phyloP scores from a whole-genome alignment of 2,113 vertebrate species.

The Scortum barcoo region DNA sequence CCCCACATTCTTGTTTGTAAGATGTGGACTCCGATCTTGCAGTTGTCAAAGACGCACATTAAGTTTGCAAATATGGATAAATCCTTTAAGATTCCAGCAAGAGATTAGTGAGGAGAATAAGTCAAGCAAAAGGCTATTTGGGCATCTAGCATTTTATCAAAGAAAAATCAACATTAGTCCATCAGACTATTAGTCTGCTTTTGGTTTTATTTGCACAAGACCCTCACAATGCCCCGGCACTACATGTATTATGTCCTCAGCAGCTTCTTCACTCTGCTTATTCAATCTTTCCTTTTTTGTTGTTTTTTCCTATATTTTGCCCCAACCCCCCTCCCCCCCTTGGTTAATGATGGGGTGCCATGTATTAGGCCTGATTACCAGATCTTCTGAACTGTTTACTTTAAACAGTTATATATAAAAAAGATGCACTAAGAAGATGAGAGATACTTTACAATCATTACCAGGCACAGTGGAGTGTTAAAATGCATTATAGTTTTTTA shows the following conservation, averaged over 20 bases:
- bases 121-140: background rate
- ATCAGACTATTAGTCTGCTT: background rate
- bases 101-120: background rate
- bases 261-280: background rate
- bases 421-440: conserved; percentile 63
- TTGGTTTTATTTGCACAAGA: conserved; percentile 31
- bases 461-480: conserved; percentile 55
- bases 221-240: conserved; percentile 1
- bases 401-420: conserved; percentile 22
- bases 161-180: background rate
- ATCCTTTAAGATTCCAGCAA: background rate
- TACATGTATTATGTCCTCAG: background rate
- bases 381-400: conserved; percentile 52
- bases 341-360: conserved; percentile 34
- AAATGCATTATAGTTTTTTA: conserved; percentile 75
- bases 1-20: conserved; percentile 32
- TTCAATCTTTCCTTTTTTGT: conserved; percentile 5
- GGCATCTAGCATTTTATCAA: conserved; percentile 2
- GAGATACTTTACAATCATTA: conserved; percentile 58
- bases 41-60: conserved; percentile 28
- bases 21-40: conserved; percentile 27
- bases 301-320: conserved; percentile 30
- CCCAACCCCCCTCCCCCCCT: background rate
- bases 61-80: conserved; percentile 20
- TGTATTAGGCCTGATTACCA: conserved; percentile 33